Percentiles rank a stretch among this genome's conserved stretches.
These are phyloP conservation scores for Panthera tigris DNA, from an alignment of 2,113 vertebrate genomes.

Conservation along the genomic window DNA sequence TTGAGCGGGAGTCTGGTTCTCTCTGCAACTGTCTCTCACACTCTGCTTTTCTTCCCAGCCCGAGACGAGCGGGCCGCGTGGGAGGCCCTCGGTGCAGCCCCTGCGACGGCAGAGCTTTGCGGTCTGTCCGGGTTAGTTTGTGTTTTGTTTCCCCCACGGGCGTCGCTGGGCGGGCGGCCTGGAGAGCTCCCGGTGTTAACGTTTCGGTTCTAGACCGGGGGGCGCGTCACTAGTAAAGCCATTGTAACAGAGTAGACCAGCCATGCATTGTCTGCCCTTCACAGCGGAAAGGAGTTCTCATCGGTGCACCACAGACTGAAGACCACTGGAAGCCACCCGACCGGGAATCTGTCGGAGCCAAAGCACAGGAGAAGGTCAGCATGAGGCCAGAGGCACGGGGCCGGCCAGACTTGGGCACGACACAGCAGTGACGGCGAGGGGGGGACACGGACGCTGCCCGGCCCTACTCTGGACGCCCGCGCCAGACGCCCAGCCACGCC, in stretches of 20 bases:
- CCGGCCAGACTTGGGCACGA: background rate
- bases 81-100: slow-evolving; percentile 80
- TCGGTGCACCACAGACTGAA: slow-evolving; percentile 92
- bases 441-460: background rate
- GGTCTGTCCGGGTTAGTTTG: slow-evolving; percentile 79
- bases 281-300: slow-evolving; percentile 86
- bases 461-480: background rate
- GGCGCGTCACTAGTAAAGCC: slow-evolving; percentile 87
- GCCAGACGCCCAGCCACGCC: background rate
- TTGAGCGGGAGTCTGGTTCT: slow-evolving; percentile 79
- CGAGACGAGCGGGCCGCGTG: slow-evolving; percentile 76
- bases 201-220: slow-evolving; percentile 83
- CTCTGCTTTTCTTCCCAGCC: slow-evolving; percentile 79
- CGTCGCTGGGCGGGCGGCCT: slow-evolving; percentile 82
- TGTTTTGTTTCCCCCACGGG: slow-evolving; percentile 74
- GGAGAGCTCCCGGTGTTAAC: slow-evolving; percentile 82
- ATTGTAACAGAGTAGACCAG: slow-evolving; percentile 88
- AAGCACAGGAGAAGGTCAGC: slow-evolving; percentile 84
- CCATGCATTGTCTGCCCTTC: slow-evolving; percentile 91
- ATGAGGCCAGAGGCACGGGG: background rate
- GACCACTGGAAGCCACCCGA: slow-evolving; percentile 92
- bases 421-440: background rate
- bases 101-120: slow-evolving; percentile 83
- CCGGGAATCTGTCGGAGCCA: slow-evolving; percentile 93
- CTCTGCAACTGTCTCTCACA: slow-evolving; percentile 80